phyloP scores from a whole-genome alignment of 2,113 vertebrate species.

The Heliornis fulica region DNA sequence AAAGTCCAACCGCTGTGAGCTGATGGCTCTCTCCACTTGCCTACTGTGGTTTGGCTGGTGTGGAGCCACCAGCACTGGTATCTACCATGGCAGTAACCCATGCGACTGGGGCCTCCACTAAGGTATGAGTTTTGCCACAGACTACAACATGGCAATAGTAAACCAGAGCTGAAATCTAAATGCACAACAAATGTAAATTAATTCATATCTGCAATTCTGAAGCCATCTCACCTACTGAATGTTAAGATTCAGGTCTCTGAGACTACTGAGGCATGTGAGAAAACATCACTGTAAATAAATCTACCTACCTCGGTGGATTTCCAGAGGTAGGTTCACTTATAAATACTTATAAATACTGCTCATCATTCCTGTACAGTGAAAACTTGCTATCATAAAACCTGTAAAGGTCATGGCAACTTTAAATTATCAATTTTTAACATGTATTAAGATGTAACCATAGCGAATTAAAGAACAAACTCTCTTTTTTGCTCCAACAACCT shows the following conservation, averaged over 20 bases:
- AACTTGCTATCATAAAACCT: conserved; percentile 13
- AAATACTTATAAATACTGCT: neutral
- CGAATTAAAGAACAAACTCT: conserved; percentile 22
- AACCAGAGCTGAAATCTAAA: neutral
- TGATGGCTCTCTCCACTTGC: neutral
- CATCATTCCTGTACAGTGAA: neutral
- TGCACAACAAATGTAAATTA: neutral
- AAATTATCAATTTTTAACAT: neutral
- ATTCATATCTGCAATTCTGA: neutral
- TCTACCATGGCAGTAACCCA: neutral
- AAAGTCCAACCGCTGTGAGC: accelerated
- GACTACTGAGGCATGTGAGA: neutral
- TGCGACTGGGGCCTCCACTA: neutral
- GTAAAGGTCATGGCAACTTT: neutral
- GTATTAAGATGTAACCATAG: neutral
- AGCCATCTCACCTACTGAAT: neutral
- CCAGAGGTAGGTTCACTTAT: neutral
- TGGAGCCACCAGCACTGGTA: neutral
- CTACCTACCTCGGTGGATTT: neutral
- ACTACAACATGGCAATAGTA: neutral
- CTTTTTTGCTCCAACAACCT: neutral
- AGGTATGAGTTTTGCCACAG: neutral
- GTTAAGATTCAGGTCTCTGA: neutral
- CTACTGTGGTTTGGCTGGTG: neutral
- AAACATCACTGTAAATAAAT: neutral